Percentiles rank a stretch among this genome's conserved stretches.
Conservation (phyloP, 2,113 vertebrate genomes). For the Apistogramma diplotaenia region DNA sequence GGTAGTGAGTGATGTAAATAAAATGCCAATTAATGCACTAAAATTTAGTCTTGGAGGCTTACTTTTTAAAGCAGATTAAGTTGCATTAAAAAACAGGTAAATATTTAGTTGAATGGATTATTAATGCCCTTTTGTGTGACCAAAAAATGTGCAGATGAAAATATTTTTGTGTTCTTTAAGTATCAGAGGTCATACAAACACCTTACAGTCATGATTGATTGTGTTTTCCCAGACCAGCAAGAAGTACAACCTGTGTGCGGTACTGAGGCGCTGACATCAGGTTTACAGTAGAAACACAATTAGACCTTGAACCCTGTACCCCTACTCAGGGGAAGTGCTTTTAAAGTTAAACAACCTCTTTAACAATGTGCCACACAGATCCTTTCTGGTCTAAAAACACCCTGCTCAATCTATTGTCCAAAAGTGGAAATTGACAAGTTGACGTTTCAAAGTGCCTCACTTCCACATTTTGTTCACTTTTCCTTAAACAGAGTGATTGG, state of each 20-base stretch:
- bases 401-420: slow-evolving; percentile 44
- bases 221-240: slow-evolving; percentile 32
- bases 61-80: background rate
- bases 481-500: slow-evolving; percentile 49
- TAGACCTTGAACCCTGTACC: slow-evolving; percentile 35
- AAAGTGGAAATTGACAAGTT: slow-evolving; percentile 42
- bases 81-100: background rate
- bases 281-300: slow-evolving; percentile 26
- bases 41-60: background rate
- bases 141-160: slow-evolving; percentile 8
- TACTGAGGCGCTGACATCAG: background rate
- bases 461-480: slow-evolving; percentile 71
- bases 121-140: background rate
- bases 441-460: slow-evolving; percentile 52
- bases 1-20: background rate
- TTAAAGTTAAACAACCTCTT: slow-evolving; percentile 45
- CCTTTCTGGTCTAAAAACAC: slow-evolving; percentile 55
- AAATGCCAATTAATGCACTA: background rate
- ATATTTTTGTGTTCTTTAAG: slow-evolving; percentile 15
- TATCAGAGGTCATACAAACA: slow-evolving; percentile 20
- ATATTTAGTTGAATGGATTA: background rate
- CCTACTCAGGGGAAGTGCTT: slow-evolving; percentile 49
- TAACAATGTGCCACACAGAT: slow-evolving; percentile 47
- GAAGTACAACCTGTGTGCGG: background rate
- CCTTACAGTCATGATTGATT: slow-evolving; percentile 26